Conservation (phyloP, 2,797 vertebrate species). For the Coluber constrictor region DNA sequence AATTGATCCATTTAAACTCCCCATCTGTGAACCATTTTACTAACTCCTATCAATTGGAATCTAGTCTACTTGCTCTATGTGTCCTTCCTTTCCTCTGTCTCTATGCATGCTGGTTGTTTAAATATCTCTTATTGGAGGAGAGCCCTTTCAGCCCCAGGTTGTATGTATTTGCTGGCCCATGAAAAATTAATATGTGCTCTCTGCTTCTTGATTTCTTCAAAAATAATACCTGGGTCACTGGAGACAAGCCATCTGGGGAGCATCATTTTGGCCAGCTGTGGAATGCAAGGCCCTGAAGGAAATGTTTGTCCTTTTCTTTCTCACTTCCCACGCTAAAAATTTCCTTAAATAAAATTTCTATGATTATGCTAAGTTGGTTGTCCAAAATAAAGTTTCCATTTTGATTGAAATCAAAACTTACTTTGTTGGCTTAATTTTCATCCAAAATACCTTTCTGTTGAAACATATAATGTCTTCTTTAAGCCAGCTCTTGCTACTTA, state of each 20-base stretch:
- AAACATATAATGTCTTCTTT: neutral
- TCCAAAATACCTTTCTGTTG: neutral
- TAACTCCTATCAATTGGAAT: neutral
- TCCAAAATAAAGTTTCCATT: neutral
- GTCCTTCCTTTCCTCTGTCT: slow-evolving; percentile 13
- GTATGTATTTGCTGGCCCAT: slow-evolving; percentile 10
- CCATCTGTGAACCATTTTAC: neutral
- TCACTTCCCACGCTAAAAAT: slow-evolving; percentile 3
- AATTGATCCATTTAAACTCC: neutral
- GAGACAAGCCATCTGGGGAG: slow-evolving; percentile 19
- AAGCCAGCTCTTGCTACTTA: slow-evolving; percentile 3
- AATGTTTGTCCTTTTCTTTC: slow-evolving; percentile 13
- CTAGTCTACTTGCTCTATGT: neutral
- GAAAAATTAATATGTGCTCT: slow-evolving; percentile 13
- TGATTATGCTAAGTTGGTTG: neutral
- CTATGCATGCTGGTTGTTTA: slow-evolving; percentile 20
- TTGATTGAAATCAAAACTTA: neutral
- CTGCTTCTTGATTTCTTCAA: neutral
- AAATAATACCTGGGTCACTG: slow-evolving; percentile 19
- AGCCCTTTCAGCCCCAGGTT: slow-evolving; percentile 16
- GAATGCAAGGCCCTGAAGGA: neutral
- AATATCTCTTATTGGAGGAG: slow-evolving; percentile 30
- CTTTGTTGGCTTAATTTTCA: slow-evolving; percentile 5
- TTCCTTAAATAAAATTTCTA: slow-evolving; percentile 4
- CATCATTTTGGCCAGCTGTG: neutral